Evolutionary conservation across 2,888 invertebrate species (phyloP), one percentile per base, ranked within the genome.

Genomic region (Brachynemurus nebulosus): DNA sequence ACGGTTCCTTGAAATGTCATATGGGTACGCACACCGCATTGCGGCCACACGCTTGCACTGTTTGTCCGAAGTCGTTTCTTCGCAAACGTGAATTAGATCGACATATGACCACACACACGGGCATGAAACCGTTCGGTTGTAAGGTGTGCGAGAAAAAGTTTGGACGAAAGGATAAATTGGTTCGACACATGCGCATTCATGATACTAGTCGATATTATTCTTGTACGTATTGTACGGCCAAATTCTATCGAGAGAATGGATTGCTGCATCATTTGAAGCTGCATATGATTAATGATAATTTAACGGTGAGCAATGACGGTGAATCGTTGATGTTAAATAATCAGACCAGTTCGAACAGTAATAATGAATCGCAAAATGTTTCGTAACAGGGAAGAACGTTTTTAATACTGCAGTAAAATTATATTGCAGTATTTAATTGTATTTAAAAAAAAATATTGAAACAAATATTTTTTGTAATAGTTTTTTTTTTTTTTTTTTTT

Each of bases 41-140:
- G 14, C 67, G 78, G 47, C 69, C 71, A 1, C 76, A 76, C 55
- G 69, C 69, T 46, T 83, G 82, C 55, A 70, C 71, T 50, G 68
- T 77, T 38, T 83, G 82, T 57, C 72, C 70, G 42, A 80, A 79
- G 57, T 70, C 75, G 6, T 83, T 83, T 55, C 66, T 76, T 23
- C 65, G 81, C 2, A 79, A 80, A 60, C 68, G 80, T 34, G 82
- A 83, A 59, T 60, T 81, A 8, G 80, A 81, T 51, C 67, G 80
- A 1, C 83, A 83, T 61, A 68, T 73, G 12, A 68, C 74, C 1
- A 68, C 80, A 1, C 82, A 82, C 59, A 71, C 78, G 33, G 80
- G 74, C 1, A 68, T 76, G 61, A 77, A 78, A 52, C 73, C 80
- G 2, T 80, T 78, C 55, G 72, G 75, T 41, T 83, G 83, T 57